Evolutionary conservation across 1,140 invertebrate genomes (phyloP), one percentile per base, ranked within the genome.

Genomic region (Popillia japonica): DNA sequence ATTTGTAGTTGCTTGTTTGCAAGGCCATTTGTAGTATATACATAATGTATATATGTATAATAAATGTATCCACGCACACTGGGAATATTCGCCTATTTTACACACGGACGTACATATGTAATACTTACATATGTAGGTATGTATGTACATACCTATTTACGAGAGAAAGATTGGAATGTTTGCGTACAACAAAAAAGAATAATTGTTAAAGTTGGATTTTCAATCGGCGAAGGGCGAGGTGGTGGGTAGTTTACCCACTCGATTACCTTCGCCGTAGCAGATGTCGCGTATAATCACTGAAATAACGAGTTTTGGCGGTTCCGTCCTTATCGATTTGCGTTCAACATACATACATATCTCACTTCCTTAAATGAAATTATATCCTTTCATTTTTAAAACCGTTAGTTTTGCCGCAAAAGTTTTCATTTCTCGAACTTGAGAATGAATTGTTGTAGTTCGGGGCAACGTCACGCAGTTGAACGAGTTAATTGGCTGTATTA

Each of bases 401-500:
- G 44, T 48, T 48, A 48, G 44, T 48, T 48, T 48, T 48, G 44
- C 44, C 17, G 78, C 78, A 79, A 81, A 82, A 82, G 78, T 81
- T 82, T 82, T 79, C 79, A 77, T 81, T 81, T 78, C 80, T 76
- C 79, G 79, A 78, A 48, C 44, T 79, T 72, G 64, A 77, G 77
- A 81, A 82, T 81, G 80, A 82, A 82, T 81, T 82, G 81, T 81
- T 79, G 80, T 79, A 82, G 80, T 79, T 82, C 79, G 80, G 72
- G 79, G 79, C 78, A 76, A 78, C 78, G 79, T 80, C 79, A 76
- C 77, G 55, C 78, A 78, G 80, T 82, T 81, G 78, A 80, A 80
- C 74, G 80, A 80, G 80, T 82, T 82, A 82, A 82, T 82, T 82
- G 79, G 79, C 78, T 79, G 78, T 81, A 82, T 82, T 82, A 82